Conservation (phyloP, 2,888 invertebrate genomes). For the Trachelus tabidus region DNA sequence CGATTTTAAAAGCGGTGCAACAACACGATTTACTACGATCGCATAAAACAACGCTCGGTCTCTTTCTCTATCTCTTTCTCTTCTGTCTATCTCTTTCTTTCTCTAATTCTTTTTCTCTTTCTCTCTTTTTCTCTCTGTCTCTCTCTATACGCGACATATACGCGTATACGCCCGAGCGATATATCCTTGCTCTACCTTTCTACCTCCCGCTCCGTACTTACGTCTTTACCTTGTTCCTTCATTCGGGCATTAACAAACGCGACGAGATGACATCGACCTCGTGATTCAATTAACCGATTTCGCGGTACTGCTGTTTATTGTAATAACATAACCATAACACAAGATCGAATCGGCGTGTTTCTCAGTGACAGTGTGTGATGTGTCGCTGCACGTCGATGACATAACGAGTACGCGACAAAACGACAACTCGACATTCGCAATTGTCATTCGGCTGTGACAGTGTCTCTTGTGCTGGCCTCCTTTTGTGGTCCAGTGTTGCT, state of each 20-base stretch:
- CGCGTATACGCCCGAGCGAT: constrained; percentile 27
- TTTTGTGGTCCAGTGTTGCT: neutral
- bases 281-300: neutral
- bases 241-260: neutral
- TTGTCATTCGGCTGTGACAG: neutral
- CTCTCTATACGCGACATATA: constrained; percentile 16
- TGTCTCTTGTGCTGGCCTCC: neutral
- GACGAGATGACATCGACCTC: constrained; percentile 2
- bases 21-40: constrained; percentile 12
- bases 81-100: neutral
- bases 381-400: constrained; percentile 28
- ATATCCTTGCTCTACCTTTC: constrained; percentile 28
- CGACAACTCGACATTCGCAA: constrained; percentile 4
- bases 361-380: neutral
- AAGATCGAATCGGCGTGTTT: neutral
- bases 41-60: constrained; percentile 20
- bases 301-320: neutral
- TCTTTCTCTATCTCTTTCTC: constrained; percentile 12
- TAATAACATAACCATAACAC: neutral
- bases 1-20: constrained; percentile 16
- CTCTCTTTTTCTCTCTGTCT: constrained; percentile 10
- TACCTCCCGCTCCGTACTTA: constrained; percentile 7
- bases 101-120: neutral
- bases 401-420: constrained; percentile 28
- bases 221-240: neutral